A percentile compares a stretch with the other conserved stretches of the same genome.
Evolutionary conservation across 2,888 invertebrate genomes (phyloP).

Genomic region (Drosophila paucipuncta): DNA sequence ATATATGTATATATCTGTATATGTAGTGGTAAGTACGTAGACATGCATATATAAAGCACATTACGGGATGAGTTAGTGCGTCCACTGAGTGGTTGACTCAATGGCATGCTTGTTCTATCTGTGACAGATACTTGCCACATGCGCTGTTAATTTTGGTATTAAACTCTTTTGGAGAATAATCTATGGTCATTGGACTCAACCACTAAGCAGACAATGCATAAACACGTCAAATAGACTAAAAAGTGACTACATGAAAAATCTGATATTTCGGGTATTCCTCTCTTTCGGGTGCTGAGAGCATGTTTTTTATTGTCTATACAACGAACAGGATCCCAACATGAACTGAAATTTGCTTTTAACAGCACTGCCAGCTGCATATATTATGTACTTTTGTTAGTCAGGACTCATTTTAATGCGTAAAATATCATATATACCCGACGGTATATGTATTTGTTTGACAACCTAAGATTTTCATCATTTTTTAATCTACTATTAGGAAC

Average conservation of each 20-base stretch:
- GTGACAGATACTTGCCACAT: conserved; percentile 21
- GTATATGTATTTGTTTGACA: neutral
- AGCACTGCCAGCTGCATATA: neutral
- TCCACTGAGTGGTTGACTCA: conserved; percentile 22
- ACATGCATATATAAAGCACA: conserved; percentile 26
- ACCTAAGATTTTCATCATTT: neutral
- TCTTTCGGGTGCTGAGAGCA: neutral
- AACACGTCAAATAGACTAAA: neutral
- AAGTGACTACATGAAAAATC: neutral
- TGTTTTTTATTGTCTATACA: too few relatives aligned
- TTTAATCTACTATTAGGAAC: neutral
- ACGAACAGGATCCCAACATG: neutral
- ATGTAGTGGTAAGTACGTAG: neutral
- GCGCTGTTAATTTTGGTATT: neutral
- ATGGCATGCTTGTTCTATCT: conserved; percentile 28
- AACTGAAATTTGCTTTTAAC: neutral
- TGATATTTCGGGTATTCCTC: neutral
- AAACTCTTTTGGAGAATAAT: neutral
- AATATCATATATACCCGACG: neutral
- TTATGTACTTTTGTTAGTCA: neutral
- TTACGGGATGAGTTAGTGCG: conserved; percentile 36
- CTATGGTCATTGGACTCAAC: neutral
- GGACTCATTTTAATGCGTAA: neutral
- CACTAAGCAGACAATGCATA: too few relatives aligned
- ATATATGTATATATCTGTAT: neutral